phyloP scores from a whole-genome alignment of 2,888 invertebrate genomes.

The Dryobotodes eremita region DNA sequence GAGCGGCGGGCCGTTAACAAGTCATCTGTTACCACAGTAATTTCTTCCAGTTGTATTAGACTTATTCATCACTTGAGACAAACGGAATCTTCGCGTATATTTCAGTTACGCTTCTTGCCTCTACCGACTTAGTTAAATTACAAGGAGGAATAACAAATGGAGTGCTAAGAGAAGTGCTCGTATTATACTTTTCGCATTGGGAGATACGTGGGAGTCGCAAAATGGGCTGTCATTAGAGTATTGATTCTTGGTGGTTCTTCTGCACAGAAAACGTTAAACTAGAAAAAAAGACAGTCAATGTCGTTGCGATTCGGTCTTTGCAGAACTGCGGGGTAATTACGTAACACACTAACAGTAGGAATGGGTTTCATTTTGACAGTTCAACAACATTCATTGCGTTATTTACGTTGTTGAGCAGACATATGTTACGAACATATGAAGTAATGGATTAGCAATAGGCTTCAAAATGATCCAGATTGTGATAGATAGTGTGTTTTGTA shows the following conservation, averaged over 20 bases:
- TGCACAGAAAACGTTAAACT: background rate
- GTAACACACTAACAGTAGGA: too few species aligned
- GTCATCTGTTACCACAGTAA: conserved; percentile 43
- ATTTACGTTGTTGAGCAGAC: too few species aligned
- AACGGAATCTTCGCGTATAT: conserved; percentile 47
- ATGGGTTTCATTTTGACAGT: too few species aligned
- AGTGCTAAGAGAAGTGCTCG: conserved; percentile 6
- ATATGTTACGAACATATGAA: too few species aligned
- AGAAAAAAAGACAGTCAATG: background rate
- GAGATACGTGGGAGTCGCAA: background rate
- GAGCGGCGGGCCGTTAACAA: background rate
- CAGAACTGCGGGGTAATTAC: too few species aligned
- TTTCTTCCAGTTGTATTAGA: conserved; percentile 45
- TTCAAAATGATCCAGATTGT: too few species aligned
- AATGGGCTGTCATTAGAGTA: background rate
- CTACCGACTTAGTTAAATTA: conserved; percentile 33
- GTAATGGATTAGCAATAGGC: too few species aligned
- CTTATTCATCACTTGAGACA: conserved; percentile 50
- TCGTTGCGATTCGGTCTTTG: background rate
- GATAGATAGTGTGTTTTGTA: too few species aligned
- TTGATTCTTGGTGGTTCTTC: background rate
- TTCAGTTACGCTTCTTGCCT: conserved; percentile 49
- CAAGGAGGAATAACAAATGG: conserved; percentile 31
- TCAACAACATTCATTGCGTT: too few species aligned
- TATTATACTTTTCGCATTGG: background rate